Conservation (phyloP, 2,797 vertebrate species). For the Syngnathus acus region DNA sequence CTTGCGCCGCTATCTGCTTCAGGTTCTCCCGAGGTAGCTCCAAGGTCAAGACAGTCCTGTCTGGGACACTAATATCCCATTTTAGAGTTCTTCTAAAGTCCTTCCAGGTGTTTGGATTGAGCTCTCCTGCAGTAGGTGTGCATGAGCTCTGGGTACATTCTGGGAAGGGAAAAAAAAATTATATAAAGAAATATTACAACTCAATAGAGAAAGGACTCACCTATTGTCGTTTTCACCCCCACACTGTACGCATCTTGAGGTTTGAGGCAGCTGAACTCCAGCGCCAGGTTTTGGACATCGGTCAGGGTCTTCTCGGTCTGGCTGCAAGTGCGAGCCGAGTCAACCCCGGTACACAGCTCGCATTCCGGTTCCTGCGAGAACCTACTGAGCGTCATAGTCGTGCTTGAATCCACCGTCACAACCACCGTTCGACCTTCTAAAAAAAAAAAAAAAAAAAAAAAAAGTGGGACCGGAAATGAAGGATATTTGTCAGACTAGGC, state of each 20-base stretch:
- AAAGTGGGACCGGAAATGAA: background rate
- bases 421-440: slow-evolving; percentile 44
- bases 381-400: slow-evolving; percentile 39
- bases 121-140: slow-evolving; percentile 62
- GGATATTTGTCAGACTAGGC: no score
- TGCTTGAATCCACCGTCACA: slow-evolving; percentile 34
- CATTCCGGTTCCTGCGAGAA: slow-evolving; percentile 33
- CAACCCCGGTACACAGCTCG: slow-evolving; percentile 45
- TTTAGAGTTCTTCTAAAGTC: slow-evolving; percentile 71
- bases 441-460: background rate
- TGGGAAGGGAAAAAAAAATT: slow-evolving; percentile 20
- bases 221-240: slow-evolving; percentile 45
- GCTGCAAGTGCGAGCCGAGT: slow-evolving; percentile 32
- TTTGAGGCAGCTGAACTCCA: slow-evolving; percentile 60
- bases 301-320: slow-evolving; percentile 17
- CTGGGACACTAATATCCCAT: slow-evolving; percentile 71
- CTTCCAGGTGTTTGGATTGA: slow-evolving; percentile 59
- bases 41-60: slow-evolving; percentile 60
- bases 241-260: slow-evolving; percentile 58
- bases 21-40: slow-evolving; percentile 61
- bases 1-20: slow-evolving; percentile 16
- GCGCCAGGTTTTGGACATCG: background rate
- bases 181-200: background rate
- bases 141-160: slow-evolving; percentile 60
- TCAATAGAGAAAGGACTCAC: slow-evolving; percentile 28